A percentile compares a stretch with the other conserved stretches of the same genome.
These are phyloP conservation scores for Spondyliosoma cantharus DNA, from an alignment of 2,797 vertebrate species.

Conservation along the genomic window DNA sequence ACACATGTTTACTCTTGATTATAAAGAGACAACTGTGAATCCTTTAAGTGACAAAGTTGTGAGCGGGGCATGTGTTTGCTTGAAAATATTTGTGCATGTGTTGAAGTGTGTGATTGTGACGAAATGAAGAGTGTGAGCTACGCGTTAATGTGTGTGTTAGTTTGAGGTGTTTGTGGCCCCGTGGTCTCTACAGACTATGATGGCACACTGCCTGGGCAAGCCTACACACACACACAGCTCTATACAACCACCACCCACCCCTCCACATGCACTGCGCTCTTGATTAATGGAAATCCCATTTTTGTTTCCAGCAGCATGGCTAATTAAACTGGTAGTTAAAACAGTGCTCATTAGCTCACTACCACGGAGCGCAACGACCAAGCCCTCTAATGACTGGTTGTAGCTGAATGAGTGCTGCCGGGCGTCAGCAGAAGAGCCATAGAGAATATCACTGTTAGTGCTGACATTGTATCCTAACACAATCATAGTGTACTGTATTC, in stretches of 20 bases:
- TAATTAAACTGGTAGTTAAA: conserved; percentile 88
- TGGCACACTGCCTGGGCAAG: conserved; percentile 87
- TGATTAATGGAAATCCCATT: conserved; percentile 88
- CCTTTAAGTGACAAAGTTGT: conserved; percentile 85
- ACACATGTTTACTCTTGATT: conserved; percentile 85
- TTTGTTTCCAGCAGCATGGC: conserved; percentile 86
- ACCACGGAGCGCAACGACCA: conserved; percentile 70
- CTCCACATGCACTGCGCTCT: conserved; percentile 69
- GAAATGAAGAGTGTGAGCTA: conserved; percentile 72
- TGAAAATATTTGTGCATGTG: conserved; percentile 82
- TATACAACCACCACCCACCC: conserved; percentile 50
- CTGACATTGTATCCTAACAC: conserved; percentile 86
- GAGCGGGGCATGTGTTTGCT: conserved; percentile 81
- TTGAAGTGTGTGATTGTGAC: conserved; percentile 78
- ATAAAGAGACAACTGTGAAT: conserved; percentile 84
- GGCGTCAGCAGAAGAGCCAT: conserved; percentile 66
- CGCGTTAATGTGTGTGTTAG: conserved; percentile 76
- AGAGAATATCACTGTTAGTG: conserved; percentile 80
- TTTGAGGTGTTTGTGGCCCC: conserved; percentile 79
- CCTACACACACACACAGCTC: conserved; percentile 73
- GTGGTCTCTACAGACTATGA: conserved; percentile 78
- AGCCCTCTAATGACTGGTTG: conserved; percentile 74
- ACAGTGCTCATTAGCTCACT: conserved; percentile 84
- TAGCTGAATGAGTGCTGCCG: conserved; percentile 65
- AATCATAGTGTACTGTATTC: conserved; percentile 78